Percentiles rank a stretch among this genome's conserved stretches.
Evolutionary conservation across 1,140 invertebrate species (phyloP).

Genomic region (Bombus cullumanus): DNA sequence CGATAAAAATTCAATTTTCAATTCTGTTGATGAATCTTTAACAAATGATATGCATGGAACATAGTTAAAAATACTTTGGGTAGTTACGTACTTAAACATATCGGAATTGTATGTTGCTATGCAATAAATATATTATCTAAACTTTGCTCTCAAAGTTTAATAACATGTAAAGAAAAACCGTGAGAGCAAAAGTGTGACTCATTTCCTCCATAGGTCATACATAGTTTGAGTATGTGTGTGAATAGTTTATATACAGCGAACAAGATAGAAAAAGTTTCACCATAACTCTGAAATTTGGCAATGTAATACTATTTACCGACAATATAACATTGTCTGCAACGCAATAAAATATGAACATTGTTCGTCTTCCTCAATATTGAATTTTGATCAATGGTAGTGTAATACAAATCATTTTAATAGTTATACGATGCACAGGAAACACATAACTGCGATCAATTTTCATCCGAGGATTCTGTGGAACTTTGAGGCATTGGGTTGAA

Average conservation of each 20-base stretch:
- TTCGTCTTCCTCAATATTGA: slow-evolving; percentile 11
- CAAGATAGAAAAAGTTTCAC: slow-evolving; percentile 16
- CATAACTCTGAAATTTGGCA: neutral
- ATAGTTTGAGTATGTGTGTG: neutral
- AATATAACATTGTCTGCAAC: slow-evolving; percentile 10
- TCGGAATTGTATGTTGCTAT: slow-evolving; percentile 11
- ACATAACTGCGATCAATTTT: slow-evolving; percentile 64
- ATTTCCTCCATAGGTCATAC: neutral
- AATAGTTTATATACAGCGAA: slow-evolving; percentile 23
- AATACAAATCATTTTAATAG: slow-evolving; percentile 63
- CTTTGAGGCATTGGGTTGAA: slow-evolving; percentile 86
- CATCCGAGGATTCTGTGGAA: slow-evolving; percentile 83
- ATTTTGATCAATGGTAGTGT: slow-evolving; percentile 29
- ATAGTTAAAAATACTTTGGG: slow-evolving; percentile 4
- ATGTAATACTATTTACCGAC: neutral
- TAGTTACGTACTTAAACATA: slow-evolving; percentile 21
- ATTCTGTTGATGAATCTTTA: slow-evolving; percentile 9
- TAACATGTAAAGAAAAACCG: slow-evolving; percentile 30
- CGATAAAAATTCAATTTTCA: slow-evolving; percentile 24
- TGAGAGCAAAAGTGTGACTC: slow-evolving; percentile 29
- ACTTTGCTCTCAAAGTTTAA: slow-evolving; percentile 42
- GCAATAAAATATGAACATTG: slow-evolving; percentile 31
- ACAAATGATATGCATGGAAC: slow-evolving; percentile 36
- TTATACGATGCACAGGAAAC: slow-evolving; percentile 63
- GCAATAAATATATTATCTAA: slow-evolving; percentile 11